These are phyloP conservation scores for Diplazon laetatorius DNA, from an alignment of 2,888 invertebrate species.

Conservation along the genomic window DNA sequence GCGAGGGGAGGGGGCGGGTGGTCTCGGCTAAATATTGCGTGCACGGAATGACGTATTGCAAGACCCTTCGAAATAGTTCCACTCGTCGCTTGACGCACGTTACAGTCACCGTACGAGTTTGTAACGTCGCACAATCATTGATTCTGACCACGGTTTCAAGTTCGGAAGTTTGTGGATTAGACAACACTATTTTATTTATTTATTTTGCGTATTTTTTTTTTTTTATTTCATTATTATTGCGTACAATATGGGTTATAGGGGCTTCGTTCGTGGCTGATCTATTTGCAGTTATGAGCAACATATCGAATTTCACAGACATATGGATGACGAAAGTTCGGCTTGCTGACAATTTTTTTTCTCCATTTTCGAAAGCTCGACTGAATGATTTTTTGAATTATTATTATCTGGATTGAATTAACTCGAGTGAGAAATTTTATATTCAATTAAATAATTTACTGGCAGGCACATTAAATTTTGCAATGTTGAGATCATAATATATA, in stretches of 20 bases:
- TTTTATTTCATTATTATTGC: not conserved
- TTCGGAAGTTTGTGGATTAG: not conserved
- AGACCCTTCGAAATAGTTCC: slow-evolving; percentile 74
- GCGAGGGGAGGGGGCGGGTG: too few relatives aligned
- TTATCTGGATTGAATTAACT: too few relatives aligned
- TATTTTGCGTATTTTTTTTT: too few relatives aligned
- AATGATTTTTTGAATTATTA: too few relatives aligned
- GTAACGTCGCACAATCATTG: slow-evolving; percentile 11
- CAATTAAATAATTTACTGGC: too few relatives aligned
- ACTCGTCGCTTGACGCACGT: slow-evolving; percentile 60
- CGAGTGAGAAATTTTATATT: too few relatives aligned
- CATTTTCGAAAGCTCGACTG: too few relatives aligned
- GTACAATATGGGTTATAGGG: not conserved
- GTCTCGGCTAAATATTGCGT: slow-evolving; percentile 78
- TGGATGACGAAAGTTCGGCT: too few relatives aligned
- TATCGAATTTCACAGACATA: not conserved
- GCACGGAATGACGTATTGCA: slow-evolving; percentile 73
- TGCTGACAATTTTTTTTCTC: too few relatives aligned
- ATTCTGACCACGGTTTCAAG: not conserved
- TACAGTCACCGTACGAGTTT: slow-evolving; percentile 5
- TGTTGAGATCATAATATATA: too few relatives aligned
- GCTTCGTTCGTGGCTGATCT: not conserved
- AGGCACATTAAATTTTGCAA: too few relatives aligned
- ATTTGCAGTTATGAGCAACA: not conserved
- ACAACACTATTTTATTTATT: slow-evolving; percentile 3